phyloP scores from a whole-genome alignment of 2,888 invertebrate genomes.

The Drosophila peninsularis region DNA sequence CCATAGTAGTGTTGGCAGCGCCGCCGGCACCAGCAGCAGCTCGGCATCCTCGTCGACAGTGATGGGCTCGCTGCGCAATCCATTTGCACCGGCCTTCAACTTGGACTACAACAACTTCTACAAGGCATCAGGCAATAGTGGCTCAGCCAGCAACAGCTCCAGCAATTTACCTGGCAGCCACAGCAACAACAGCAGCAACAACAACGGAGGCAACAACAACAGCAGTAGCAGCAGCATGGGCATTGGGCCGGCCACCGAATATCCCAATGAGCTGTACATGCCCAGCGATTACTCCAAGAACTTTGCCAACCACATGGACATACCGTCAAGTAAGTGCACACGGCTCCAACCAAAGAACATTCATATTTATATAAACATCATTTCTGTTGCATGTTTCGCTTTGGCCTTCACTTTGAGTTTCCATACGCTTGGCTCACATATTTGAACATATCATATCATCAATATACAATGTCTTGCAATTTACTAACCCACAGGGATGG shows the following conservation, averaged over 20 bases:
- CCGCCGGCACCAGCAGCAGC: constrained; percentile 27
- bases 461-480: constrained; percentile 33
- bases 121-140: constrained; percentile 65
- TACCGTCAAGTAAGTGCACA: constrained; percentile 84
- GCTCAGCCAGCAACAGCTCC: constrained; percentile 41
- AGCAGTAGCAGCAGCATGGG: constrained; percentile 31
- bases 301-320: constrained; percentile 85
- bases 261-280: constrained; percentile 84
- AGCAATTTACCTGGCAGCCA: constrained; percentile 33
- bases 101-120: constrained; percentile 83
- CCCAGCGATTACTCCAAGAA: constrained; percentile 83
- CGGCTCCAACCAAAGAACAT: neutral
- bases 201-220: constrained; percentile 40
- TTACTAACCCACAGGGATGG: constrained; percentile 42
- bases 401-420: constrained; percentile 20
- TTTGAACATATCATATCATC: constrained; percentile 27
- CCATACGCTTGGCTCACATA: constrained; percentile 15
- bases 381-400: constrained; percentile 14
- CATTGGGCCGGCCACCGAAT: constrained; percentile 73
- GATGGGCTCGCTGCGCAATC: constrained; percentile 73
- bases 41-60: constrained; percentile 57
- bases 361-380: constrained; percentile 16
- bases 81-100: constrained; percentile 75
- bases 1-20: constrained; percentile 42
- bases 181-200: constrained; percentile 5